These are phyloP conservation scores for Formicarius rufipectus DNA, from an alignment of 2,113 vertebrate genomes.

Conservation along the genomic window DNA sequence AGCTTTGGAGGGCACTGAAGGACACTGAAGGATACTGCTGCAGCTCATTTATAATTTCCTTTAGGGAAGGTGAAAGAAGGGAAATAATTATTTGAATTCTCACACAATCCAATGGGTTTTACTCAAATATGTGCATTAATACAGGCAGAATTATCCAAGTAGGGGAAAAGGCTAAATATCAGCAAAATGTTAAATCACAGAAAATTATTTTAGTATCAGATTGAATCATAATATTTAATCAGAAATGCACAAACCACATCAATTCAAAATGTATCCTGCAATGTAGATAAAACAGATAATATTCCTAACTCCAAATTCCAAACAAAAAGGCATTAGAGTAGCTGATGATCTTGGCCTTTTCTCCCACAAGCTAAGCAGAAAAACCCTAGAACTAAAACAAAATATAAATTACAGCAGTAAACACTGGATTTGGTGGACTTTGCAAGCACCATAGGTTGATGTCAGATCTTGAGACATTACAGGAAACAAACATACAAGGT, in stretches of 20 bases:
- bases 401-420: neutral
- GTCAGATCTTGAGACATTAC: neutral
- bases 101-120: neutral
- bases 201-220: neutral
- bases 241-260: neutral
- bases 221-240: neutral
- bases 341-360: neutral
- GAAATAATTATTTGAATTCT: neutral
- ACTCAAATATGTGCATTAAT: neutral
- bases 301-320: neutral
- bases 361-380: neutral
- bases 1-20: neutral
- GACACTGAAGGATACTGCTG: neutral
- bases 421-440: neutral
- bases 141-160: neutral
- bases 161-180: neutral
- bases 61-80: neutral
- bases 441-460: neutral
- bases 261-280: neutral
- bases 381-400: neutral
- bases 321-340: neutral
- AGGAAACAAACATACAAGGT: neutral
- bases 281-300: neutral
- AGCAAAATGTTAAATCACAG: neutral
- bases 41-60: neutral